Evolutionary conservation across 2,888 invertebrate species (phyloP).

Genomic region (Acleris literana): DNA sequence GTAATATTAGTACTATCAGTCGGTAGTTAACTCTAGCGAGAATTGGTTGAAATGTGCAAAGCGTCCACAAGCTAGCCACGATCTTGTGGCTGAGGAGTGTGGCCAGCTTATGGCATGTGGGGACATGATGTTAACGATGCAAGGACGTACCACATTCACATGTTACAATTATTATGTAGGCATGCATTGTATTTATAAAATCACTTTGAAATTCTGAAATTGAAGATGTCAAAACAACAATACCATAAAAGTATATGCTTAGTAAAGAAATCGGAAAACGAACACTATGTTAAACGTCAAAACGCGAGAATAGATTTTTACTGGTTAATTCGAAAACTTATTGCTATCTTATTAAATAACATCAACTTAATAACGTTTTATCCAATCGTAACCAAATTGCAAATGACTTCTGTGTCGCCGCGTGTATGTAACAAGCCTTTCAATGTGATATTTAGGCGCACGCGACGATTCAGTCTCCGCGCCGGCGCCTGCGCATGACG

Average conservation of each 20-base stretch:
- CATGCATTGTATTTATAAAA: too few relatives aligned
- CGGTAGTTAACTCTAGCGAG: not conserved
- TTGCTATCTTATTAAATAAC: not conserved
- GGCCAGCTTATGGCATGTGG: not conserved
- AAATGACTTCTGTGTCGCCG: conserved; percentile 22
- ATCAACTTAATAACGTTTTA: not conserved
- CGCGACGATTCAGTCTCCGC: conserved; percentile 44
- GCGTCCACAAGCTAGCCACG: conserved; percentile 20
- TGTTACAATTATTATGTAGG: not conserved
- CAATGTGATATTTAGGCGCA: conserved; percentile 48
- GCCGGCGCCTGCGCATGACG: conserved; percentile 65
- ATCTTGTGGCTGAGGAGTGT: conserved; percentile 7
- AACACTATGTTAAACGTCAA: too few relatives aligned
- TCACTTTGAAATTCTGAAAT: too few relatives aligned
- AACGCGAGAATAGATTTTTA: too few relatives aligned
- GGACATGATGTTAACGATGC: conserved; percentile 8
- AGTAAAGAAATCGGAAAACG: too few relatives aligned
- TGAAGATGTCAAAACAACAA: too few relatives aligned
- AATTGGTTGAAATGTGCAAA: conserved; percentile 2
- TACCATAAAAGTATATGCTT: too few relatives aligned
- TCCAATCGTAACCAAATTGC: conserved; percentile 35
- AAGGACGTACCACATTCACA: not conserved
- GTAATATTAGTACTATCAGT: not conserved
- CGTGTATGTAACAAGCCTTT: conserved; percentile 31
- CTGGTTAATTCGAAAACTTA: not conserved